A percentile compares a stretch with the other conserved stretches of the same genome.
Evolutionary conservation across 37 sponge, comb jelly and placozoan genomes (phyloP).

Genomic region (Halichondria panicea): DNA sequence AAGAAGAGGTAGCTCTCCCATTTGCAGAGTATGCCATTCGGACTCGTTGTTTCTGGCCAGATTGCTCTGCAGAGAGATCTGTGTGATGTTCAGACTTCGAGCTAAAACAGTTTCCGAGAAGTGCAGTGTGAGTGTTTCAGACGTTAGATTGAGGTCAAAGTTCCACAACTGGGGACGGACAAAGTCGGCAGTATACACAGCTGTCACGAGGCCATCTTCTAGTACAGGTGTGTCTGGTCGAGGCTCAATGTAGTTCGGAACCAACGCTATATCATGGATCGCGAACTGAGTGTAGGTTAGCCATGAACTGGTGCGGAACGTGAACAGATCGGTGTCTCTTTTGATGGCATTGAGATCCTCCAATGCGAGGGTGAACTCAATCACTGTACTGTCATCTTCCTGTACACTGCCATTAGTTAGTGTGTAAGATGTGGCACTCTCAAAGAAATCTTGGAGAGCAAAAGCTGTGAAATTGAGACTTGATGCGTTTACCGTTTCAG

Average conservation of each 20-base stretch:
- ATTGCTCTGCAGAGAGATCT: slow-evolving; percentile 76
- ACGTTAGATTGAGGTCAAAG: slow-evolving; percentile 84
- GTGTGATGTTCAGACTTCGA: slow-evolving; percentile 57
- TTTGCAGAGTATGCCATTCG: slow-evolving; percentile 34
- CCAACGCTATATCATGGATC: slow-evolving; percentile 84
- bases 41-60: slow-evolving; percentile 6
- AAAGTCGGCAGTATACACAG: slow-evolving; percentile 63
- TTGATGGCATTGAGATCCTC: slow-evolving; percentile 89
- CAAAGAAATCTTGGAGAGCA: slow-evolving; percentile 93
- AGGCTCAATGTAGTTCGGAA: slow-evolving; percentile 69
- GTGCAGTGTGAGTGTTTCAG: slow-evolving; percentile 65
- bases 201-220: slow-evolving; percentile 59
- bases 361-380: slow-evolving; percentile 64
- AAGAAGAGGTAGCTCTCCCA: slow-evolving; percentile 46
- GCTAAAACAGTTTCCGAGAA: slow-evolving; percentile 89
- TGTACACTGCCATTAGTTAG: slow-evolving; percentile 68
- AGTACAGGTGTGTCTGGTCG: slow-evolving; percentile 45
- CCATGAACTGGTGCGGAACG: slow-evolving; percentile 75
- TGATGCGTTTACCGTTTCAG: slow-evolving; percentile 87
- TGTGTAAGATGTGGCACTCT: slow-evolving; percentile 61
- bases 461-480: slow-evolving; percentile 81
- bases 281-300: slow-evolving; percentile 75
- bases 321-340: slow-evolving; percentile 76
- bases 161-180: slow-evolving; percentile 59
- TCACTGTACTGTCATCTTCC: slow-evolving; percentile 62